Evolutionary conservation across 1,140 invertebrate genomes (phyloP), one percentile per base, ranked within the genome.

Genomic region (Heliothis virescens): DNA sequence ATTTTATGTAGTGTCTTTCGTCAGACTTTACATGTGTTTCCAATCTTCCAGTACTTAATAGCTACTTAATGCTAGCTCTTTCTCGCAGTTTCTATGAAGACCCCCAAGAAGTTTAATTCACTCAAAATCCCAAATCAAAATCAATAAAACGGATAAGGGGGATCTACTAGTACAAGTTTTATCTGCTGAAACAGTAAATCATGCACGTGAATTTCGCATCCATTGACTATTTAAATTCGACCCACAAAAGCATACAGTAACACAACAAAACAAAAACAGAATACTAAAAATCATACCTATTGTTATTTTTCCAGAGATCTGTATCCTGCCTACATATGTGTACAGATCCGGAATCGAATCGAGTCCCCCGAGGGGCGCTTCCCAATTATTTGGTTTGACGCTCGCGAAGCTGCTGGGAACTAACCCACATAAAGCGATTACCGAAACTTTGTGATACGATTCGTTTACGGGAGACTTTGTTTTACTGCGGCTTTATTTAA

Each of bases 351-450:
- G 67, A 71, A 71, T 71, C 67, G 67, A 71, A 53, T 71, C 21
- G 18, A 12, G 26, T 71, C 48, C 67, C 48, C 48, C 15, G 48
- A 71, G 67, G 67, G 29, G 18, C 7, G 18, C 13, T 53, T 53
- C 67, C 48, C 67, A 71, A 71, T 71, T 71, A 71, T 71, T 71
- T 53, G 67, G 67, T 53, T 71, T 71, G 67, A 71, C 67, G 67
- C 48, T 21, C 48, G 48, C 12, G 47, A 26, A 50, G 48, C 65
- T 26, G 47, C 18, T 47, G 16, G 47, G 50, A 29, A 48, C 67
- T 29, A 53, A 53, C 41, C 26, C 48, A 71, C 29, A 52, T 69
- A 52, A 69, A 69, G 16, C 65, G 48, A 52, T 71, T 71, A 53
- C 67, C 7, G 15, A 71, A 52, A 71, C 18, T 71, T 71, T 71